Conservation (phyloP, 2,113 vertebrate species). For the Perccottus glenii region DNA sequence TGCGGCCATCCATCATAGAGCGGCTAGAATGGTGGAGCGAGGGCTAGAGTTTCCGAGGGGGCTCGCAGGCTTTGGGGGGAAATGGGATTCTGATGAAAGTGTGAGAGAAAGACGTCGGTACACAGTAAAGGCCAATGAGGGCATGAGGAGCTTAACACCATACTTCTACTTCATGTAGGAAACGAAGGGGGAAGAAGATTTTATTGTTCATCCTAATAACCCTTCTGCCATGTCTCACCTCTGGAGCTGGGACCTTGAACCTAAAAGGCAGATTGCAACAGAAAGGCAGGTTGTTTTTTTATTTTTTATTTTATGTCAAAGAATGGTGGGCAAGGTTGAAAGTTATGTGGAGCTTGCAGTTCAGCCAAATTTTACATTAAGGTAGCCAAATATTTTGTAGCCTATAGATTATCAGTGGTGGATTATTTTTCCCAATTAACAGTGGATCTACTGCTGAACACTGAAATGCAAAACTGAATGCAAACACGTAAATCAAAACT, state of each 20-base stretch:
- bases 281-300: too few relatives aligned
- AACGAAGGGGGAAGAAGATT: slow-evolving; percentile 58
- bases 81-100: slow-evolving; percentile 93
- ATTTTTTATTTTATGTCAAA: too few relatives aligned
- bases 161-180: slow-evolving; percentile 57
- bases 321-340: too few relatives aligned
- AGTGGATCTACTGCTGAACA: too few relatives aligned
- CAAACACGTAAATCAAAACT: neutral
- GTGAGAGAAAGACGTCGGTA: slow-evolving; percentile 85
- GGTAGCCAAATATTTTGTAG: too few relatives aligned
- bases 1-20: slow-evolving; percentile 90
- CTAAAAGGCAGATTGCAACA: neutral
- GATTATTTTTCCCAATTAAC: too few relatives aligned
- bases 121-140: slow-evolving; percentile 85
- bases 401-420: too few relatives aligned
- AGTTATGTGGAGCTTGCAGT: too few relatives aligned
- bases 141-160: slow-evolving; percentile 79
- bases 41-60: slow-evolving; percentile 85
- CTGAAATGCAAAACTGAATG: too few relatives aligned
- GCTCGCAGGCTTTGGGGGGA: slow-evolving; percentile 80
- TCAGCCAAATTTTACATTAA: too few relatives aligned
- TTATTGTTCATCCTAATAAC: slow-evolving; percentile 28
- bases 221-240: slow-evolving; percentile 17
- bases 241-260: neutral
- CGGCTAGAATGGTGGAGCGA: slow-evolving; percentile 78